Percentiles rank a stretch among this genome's conserved stretches.
Evolutionary conservation across 2,888 invertebrate species (phyloP).

Genomic region (Nomada flava): DNA sequence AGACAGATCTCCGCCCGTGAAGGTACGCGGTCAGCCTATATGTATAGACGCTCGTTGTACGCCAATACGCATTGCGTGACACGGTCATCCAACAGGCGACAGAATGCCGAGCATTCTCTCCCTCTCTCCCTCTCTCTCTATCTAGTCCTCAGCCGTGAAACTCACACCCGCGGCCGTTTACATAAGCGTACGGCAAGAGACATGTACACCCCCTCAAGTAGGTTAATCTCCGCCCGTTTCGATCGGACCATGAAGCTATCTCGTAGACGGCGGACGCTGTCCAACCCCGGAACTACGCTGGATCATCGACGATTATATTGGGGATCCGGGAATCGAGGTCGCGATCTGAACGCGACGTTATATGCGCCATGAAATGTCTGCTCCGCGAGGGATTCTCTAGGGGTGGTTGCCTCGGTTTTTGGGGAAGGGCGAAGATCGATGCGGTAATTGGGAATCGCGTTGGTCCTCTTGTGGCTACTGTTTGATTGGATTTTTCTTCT

Average conservation of each 20-base stretch:
- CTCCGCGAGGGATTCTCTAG: background rate
- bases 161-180: constrained; percentile 59
- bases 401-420: background rate
- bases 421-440: background rate
- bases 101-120: constrained; percentile 69
- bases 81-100: constrained; percentile 72
- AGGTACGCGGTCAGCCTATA: constrained; percentile 41
- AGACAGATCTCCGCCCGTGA: constrained; percentile 23
- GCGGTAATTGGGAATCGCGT: too few relatives aligned
- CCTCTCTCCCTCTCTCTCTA: background rate
- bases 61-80: constrained; percentile 77
- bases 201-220: constrained; percentile 44
- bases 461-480: too few relatives aligned
- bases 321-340: constrained; percentile 30
- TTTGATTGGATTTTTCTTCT: too few relatives aligned
- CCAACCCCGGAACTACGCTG: constrained; percentile 46
- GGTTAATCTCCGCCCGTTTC: constrained; percentile 58
- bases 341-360: background rate
- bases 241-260: constrained; percentile 42
- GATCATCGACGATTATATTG: constrained; percentile 46
- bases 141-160: constrained; percentile 74
- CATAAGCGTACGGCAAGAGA: constrained; percentile 43
- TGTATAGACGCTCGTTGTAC: constrained; percentile 69
- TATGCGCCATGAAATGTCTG: background rate
- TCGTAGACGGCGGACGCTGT: constrained; percentile 36